Conservation (phyloP, 2,797 vertebrate genomes). For the Myotis findleyi region DNA sequence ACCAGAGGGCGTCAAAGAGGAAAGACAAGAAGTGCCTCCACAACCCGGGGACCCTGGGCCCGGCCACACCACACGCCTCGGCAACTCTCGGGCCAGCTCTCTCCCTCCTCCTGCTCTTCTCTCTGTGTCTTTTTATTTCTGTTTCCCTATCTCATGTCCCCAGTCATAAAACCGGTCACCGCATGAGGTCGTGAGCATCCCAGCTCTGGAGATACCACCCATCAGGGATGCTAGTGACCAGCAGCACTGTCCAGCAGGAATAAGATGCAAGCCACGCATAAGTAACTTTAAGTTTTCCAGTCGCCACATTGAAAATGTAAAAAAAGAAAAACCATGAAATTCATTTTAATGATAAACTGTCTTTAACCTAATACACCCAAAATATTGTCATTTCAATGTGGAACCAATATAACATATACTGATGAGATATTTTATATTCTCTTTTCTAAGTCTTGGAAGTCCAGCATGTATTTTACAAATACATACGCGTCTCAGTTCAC, state of each 20-base stretch:
- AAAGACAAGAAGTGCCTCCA: not conserved
- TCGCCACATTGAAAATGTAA: slow-evolving; percentile 8
- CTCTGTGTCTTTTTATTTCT: not conserved
- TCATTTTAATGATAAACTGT: slow-evolving; percentile 15
- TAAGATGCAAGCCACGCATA: not conserved
- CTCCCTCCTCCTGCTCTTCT: not conserved
- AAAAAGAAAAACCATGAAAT: slow-evolving; percentile 14
- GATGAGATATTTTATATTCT: not conserved
- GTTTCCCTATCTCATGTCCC: not conserved
- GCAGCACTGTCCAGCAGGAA: not conserved
- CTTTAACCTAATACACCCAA: slow-evolving; percentile 44
- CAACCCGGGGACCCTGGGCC: not conserved
- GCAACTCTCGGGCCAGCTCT: not conserved
- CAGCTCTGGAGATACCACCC: not conserved
- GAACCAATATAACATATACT: not conserved
- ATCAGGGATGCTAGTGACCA: not conserved
- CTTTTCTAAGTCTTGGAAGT: slow-evolving; percentile 24
- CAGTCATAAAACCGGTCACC: not conserved
- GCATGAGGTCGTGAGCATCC: not conserved
- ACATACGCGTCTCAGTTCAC: not conserved
- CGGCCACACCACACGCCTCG: not conserved
- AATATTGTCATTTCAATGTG: slow-evolving; percentile 38
- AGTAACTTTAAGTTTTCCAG: slow-evolving; percentile 5
- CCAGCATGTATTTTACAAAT: not conserved
- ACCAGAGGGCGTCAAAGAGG: not conserved